Evolutionary conservation across 2,797 vertebrate genomes (phyloP).

Genomic region (Monodelphis domestica): DNA sequence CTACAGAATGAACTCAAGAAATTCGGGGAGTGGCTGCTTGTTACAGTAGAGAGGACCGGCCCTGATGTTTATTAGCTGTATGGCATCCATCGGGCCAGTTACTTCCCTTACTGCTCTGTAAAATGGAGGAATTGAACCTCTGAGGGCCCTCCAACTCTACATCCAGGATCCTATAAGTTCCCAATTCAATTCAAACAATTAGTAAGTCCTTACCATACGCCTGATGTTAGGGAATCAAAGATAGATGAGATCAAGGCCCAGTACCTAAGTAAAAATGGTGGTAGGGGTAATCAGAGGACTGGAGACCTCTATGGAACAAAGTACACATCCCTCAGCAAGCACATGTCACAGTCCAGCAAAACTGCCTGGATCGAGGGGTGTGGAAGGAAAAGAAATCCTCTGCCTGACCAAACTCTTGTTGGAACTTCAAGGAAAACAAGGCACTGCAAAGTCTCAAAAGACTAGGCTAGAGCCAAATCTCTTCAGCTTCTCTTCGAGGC

Average conservation of each 20-base stretch:
- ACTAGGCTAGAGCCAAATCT: not conserved
- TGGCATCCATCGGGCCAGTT: conserved; percentile 21
- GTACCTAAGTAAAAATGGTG: not conserved
- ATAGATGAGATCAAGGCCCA: not conserved
- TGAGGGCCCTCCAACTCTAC: too few species aligned
- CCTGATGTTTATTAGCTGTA: conserved; percentile 30
- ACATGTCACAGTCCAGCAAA: not conserved
- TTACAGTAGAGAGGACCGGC: not conserved
- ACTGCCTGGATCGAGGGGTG: not conserved
- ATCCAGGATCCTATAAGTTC: not conserved
- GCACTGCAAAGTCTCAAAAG: not conserved
- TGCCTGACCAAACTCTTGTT: not conserved
- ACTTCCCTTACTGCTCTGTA: conserved; percentile 27
- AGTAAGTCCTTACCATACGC: not conserved
- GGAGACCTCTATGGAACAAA: not conserved
- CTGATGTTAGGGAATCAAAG: not conserved
- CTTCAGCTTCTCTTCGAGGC: not conserved
- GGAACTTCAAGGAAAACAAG: not conserved
- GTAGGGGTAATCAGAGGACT: not conserved
- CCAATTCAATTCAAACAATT: not conserved
- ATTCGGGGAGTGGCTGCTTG: not conserved
- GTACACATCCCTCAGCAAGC: too few species aligned
- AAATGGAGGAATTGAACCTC: not conserved
- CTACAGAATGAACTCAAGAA: not conserved
- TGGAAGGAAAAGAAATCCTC: not conserved